These are phyloP conservation scores for Serrognathus titanus DNA, from an alignment of 2,888 invertebrate genomes.

Conservation along the genomic window DNA sequence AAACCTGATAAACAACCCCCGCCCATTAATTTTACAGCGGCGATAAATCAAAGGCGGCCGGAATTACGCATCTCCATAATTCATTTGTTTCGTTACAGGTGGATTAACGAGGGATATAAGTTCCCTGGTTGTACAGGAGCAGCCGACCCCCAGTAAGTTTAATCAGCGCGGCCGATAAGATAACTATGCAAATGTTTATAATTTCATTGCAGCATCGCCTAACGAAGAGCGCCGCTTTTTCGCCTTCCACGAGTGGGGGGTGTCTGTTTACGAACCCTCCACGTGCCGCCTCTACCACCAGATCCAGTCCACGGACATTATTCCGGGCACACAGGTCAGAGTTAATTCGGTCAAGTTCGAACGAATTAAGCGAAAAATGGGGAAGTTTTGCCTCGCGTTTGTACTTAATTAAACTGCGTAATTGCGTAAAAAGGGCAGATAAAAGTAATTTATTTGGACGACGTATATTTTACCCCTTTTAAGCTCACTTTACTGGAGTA, in stretches of 20 bases:
- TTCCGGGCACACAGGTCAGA: slow-evolving; percentile 64
- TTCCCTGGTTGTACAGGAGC: slow-evolving; percentile 69
- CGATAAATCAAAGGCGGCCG: slow-evolving; percentile 14
- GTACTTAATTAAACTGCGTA: too few relatives aligned
- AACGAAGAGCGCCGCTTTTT: slow-evolving; percentile 66
- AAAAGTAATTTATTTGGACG: too few relatives aligned
- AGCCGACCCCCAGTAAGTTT: slow-evolving; percentile 62
- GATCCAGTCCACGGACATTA: slow-evolving; percentile 67
- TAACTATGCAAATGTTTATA: slow-evolving; percentile 9
- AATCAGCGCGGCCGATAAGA: slow-evolving; percentile 7
- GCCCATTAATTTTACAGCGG: slow-evolving; percentile 14
- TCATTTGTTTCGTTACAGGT: slow-evolving; percentile 40
- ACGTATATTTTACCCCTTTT: too few relatives aligned
- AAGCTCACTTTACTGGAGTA: too few relatives aligned
- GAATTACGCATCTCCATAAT: background rate
- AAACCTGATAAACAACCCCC: slow-evolving; percentile 5
- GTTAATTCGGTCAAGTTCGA: background rate
- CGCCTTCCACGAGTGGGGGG: slow-evolving; percentile 73
- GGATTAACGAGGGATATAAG: slow-evolving; percentile 68
- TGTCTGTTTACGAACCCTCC: slow-evolving; percentile 69
- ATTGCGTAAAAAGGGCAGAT: too few relatives aligned
- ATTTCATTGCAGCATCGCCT: slow-evolving; percentile 50
- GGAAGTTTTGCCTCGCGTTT: too few relatives aligned
- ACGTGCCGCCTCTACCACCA: slow-evolving; percentile 68
- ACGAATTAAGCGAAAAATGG: background rate